Conservation (phyloP, 2,888 invertebrate genomes). For the Chymomyza caudatula region DNA sequence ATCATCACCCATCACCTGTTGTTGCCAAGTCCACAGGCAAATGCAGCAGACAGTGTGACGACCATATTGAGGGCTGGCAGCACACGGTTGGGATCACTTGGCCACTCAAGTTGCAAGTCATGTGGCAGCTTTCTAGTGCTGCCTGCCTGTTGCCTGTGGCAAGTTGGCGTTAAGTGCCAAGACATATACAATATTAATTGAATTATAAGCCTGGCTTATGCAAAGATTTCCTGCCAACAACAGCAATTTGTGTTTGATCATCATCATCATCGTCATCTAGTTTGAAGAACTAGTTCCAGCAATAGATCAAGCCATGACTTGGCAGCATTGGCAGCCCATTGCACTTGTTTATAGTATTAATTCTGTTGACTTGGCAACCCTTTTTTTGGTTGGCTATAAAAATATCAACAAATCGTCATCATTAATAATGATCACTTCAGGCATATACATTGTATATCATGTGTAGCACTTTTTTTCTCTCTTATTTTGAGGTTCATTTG, state of each 20-base stretch:
- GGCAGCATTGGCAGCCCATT: constrained; percentile 24
- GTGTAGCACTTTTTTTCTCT: neutral
- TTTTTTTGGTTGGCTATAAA: constrained; percentile 59
- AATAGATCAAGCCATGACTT: constrained; percentile 34
- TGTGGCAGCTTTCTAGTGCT: constrained; percentile 72
- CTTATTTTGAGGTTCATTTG: constrained; percentile 58
- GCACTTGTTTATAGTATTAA: constrained; percentile 67
- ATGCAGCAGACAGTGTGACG: constrained; percentile 56
- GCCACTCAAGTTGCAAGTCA: constrained; percentile 69
- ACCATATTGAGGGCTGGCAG: neutral
- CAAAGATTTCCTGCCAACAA: constrained; percentile 74
- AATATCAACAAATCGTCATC: constrained; percentile 78
- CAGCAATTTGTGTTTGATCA: constrained; percentile 62
- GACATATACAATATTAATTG: constrained; percentile 69
- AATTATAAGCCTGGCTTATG: constrained; percentile 77
- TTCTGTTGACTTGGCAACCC: constrained; percentile 49
- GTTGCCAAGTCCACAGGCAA: constrained; percentile 9
- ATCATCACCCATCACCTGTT: constrained; percentile 37
- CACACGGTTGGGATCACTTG: neutral
- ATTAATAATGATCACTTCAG: constrained; percentile 76
- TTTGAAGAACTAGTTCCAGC: neutral
- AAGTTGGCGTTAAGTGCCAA: constrained; percentile 56
- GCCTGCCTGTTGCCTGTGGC: constrained; percentile 58
- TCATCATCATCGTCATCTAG: constrained; percentile 30
- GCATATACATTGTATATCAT: neutral